Evolutionary conservation across 2,888 invertebrate species (phyloP).

Genomic region (Auanema sp.): DNA sequence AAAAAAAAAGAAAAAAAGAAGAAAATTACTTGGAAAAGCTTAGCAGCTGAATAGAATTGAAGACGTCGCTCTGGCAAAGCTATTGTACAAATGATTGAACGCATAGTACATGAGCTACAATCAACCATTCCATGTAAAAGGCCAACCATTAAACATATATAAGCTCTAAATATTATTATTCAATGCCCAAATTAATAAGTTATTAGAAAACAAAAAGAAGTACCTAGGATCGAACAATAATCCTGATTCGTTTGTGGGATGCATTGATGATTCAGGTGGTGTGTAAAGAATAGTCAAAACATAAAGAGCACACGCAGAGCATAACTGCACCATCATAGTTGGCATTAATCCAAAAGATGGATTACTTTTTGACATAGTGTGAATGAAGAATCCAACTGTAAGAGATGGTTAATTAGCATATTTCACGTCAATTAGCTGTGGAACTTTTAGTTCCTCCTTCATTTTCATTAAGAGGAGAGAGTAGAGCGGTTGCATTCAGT

Average conservation of each 20-base stretch:
- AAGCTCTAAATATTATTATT: constrained; percentile 6
- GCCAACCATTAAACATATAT: constrained; percentile 7
- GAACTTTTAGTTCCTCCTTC: neutral
- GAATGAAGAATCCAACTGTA: constrained; percentile 18
- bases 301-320: neutral
- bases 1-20: neutral
- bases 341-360: constrained; percentile 19
- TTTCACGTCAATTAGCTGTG: neutral
- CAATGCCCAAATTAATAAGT: neutral
- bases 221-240: constrained; percentile 16
- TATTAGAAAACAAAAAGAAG: neutral
- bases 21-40: constrained; percentile 17
- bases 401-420: neutral
- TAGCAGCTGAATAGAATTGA: constrained; percentile 19
- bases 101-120: constrained; percentile 23
- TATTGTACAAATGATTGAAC: constrained; percentile 18
- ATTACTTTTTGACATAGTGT: constrained; percentile 17
- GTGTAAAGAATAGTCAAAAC: constrained; percentile 8
- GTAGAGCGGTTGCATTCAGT: neutral
- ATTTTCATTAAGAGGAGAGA: neutral
- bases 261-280: constrained; percentile 13
- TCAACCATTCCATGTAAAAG: constrained; percentile 18
- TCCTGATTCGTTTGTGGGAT: constrained; percentile 9
- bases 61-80: constrained; percentile 19
- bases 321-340: constrained; percentile 13